phyloP scores from a whole-genome alignment of 2,888 invertebrate species.

The Malthinus seriepunctatus region DNA sequence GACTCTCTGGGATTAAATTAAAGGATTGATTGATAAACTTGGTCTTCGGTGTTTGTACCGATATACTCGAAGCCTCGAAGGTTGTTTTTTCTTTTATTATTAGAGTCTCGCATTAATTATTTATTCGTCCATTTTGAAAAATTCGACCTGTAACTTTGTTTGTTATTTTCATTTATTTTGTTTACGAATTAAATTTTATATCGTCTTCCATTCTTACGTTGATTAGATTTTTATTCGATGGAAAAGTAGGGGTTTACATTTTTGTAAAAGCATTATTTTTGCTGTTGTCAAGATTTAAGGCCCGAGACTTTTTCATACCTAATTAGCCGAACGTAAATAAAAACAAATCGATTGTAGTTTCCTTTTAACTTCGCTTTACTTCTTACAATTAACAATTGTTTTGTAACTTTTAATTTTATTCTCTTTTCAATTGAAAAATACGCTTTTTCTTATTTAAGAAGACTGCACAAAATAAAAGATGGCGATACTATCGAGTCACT shows the following conservation, averaged over 20 bases:
- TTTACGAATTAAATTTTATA: constrained; percentile 5
- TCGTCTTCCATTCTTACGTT: constrained; percentile 3
- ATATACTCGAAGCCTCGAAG: too few species aligned
- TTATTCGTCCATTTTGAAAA: constrained; percentile 4
- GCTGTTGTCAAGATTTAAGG: constrained; percentile 21
- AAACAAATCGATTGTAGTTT: constrained; percentile 25
- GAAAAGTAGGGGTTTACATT: neutral
- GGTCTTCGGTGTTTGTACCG: neutral
- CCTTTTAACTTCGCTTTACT: constrained; percentile 23
- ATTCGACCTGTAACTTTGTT: constrained; percentile 1
- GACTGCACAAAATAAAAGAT: constrained; percentile 37
- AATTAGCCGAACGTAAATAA: constrained; percentile 38
- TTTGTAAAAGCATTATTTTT: neutral
- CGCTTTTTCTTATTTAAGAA: constrained; percentile 38
- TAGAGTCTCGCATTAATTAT: neutral
- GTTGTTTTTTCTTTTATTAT: neutral
- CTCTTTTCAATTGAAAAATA: constrained; percentile 41
- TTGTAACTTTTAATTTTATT: constrained; percentile 12
- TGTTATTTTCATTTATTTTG: constrained; percentile 4
- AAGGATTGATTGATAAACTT: neutral
- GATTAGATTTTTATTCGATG: constrained; percentile 5
- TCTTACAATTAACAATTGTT: constrained; percentile 5
- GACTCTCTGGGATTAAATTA: neutral
- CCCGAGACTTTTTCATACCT: constrained; percentile 34
- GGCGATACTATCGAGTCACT: constrained; percentile 41